A percentile compares a stretch with the other conserved stretches of the same genome.
Evolutionary conservation across 2,888 invertebrate species (phyloP).

Genomic region (Cyclophora punctaria): DNA sequence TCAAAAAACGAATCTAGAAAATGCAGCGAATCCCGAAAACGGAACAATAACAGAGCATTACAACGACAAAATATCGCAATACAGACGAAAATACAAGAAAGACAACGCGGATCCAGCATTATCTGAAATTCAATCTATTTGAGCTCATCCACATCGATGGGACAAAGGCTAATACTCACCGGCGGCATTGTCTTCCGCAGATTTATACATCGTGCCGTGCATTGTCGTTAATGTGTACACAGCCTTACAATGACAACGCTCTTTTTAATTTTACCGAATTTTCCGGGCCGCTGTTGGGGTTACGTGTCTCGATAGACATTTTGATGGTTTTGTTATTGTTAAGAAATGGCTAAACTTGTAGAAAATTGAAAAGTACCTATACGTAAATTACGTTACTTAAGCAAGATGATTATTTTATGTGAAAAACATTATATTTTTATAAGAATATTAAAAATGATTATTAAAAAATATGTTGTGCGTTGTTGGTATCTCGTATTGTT

Average conservation of each 20-base stretch:
- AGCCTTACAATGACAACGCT: constrained; percentile 50
- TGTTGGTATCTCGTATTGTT: no score
- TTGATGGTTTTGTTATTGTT: not conserved
- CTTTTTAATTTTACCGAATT: constrained; percentile 48
- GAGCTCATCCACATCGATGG: constrained; percentile 62
- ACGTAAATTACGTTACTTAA: no score
- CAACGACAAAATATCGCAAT: constrained; percentile 29
- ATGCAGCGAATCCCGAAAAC: no score
- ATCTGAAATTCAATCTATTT: constrained; percentile 71
- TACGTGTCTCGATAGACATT: constrained; percentile 6
- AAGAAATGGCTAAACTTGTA: no score
- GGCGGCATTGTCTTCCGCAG: constrained; percentile 59
- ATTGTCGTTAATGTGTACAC: constrained; percentile 66
- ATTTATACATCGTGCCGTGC: constrained; percentile 60
- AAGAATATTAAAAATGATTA: no score
- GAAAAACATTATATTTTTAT: no score
- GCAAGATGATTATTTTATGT: no score
- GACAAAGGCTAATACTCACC: constrained; percentile 60
- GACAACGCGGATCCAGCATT: constrained; percentile 49
- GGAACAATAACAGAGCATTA: constrained; percentile 4
- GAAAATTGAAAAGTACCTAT: no score
- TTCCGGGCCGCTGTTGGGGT: constrained; percentile 16
- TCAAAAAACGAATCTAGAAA: not conserved
- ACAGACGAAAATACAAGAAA: constrained; percentile 52
- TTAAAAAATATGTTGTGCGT: no score